Evolutionary conservation across 2,888 invertebrate genomes (phyloP).

Genomic region (Sarcophaga variegata): DNA sequence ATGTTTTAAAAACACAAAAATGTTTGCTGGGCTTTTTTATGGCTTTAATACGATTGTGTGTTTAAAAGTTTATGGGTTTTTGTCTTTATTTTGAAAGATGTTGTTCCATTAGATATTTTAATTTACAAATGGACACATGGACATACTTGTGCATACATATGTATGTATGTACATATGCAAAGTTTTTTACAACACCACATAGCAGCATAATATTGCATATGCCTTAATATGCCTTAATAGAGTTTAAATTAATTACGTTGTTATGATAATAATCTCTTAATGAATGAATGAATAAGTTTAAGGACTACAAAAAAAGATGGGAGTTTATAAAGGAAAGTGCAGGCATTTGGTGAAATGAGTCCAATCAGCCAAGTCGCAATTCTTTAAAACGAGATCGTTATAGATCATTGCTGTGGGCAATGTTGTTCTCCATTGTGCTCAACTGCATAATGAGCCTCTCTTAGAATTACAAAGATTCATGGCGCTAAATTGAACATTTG

Average conservation of each 20-base stretch:
- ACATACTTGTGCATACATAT: conserved; percentile 2
- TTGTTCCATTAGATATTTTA: conserved; percentile 21
- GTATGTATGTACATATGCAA: not conserved
- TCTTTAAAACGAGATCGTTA: no score
- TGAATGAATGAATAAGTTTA: conserved; percentile 41
- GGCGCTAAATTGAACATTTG: no score
- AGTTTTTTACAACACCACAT: not conserved
- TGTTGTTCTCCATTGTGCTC: no score
- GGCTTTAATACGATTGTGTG: not conserved
- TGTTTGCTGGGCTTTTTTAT: conserved; percentile 2
- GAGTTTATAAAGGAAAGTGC: no score
- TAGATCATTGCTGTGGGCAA: no score
- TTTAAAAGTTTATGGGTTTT: not conserved
- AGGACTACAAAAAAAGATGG: not conserved
- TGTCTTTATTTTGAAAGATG: conserved; percentile 13
- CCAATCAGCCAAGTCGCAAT: no score
- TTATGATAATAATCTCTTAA: conserved; percentile 19
- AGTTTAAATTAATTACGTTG: conserved; percentile 53
- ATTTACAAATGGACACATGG: conserved; percentile 22
- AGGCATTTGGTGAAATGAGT: no score
- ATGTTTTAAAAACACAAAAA: not conserved
- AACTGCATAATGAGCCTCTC: no score
- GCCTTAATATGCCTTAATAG: conserved; percentile 14
- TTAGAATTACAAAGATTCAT: no score
- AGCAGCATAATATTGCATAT: not conserved